phyloP scores from a whole-genome alignment of 1,140 invertebrate genomes.

The Holotrichia oblita region DNA sequence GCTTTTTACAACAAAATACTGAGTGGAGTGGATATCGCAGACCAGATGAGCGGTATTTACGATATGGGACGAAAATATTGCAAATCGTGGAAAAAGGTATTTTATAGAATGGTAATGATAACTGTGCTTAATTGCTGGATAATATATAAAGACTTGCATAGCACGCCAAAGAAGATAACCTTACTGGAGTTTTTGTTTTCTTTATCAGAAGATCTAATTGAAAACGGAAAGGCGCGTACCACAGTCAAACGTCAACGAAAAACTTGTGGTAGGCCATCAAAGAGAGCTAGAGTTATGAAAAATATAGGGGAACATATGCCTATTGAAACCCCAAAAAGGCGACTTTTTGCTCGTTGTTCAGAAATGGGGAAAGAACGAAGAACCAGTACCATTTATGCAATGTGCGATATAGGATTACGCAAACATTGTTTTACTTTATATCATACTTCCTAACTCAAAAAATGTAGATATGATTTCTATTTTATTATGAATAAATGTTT shows the following conservation, averaged over 20 bases:
- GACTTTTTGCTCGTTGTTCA: too few species aligned
- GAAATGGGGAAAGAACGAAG: too few species aligned
- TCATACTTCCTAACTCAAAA: too few species aligned
- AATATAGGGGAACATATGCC: background rate
- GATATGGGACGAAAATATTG: too few species aligned
- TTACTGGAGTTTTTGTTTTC: constrained; percentile 38
- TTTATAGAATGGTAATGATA: background rate
- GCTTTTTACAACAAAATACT: constrained; percentile 27
- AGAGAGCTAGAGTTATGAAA: background rate
- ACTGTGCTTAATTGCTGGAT: constrained; percentile 13
- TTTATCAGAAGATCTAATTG: background rate
- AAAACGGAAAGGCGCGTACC: constrained; percentile 17
- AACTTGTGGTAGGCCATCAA: too few species aligned
- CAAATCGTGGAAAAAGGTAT: background rate
- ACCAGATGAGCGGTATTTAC: background rate
- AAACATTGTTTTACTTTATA: too few species aligned
- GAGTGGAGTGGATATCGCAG: constrained; percentile 1
- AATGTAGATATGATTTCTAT: too few species aligned
- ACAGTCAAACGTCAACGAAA: too few species aligned
- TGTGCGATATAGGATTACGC: too few species aligned
- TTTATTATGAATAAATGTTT: too few species aligned
- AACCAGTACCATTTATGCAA: too few species aligned
- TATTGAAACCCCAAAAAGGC: background rate
- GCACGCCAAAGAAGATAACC: constrained; percentile 28
- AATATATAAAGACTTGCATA: constrained; percentile 20